Base-by-base conservation (phyloP, 1,140 invertebrate genomes). In the Dendrolimus punctatus region DNA sequence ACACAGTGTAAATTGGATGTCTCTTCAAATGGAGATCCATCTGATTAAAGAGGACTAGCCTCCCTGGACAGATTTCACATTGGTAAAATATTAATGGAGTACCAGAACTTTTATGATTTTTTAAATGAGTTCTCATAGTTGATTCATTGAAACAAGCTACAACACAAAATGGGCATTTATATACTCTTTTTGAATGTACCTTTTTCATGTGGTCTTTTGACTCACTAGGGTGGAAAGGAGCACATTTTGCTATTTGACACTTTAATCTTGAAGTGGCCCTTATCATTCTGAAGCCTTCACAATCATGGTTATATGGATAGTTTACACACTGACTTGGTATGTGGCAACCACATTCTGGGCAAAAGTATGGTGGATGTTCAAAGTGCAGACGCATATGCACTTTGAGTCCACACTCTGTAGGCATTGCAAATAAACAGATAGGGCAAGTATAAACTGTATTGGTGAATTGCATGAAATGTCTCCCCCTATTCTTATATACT, bases 331-430 rank as follows among this genome's bases (percentile, higher is more conserved):
- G 79, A 23, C 62, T 66, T 39, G 64, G 40, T 54, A 89, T 80
- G 40, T 71, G 44, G 37, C 72, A 64, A 0, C 88, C 89, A 75
- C 89, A 90, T 69, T 89, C 88, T 5, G 88, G 88, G 57, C 88
- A 90, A 49, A 79, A 79, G 68, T 63, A 87, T 36, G 88, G 88
- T n/a, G 80, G 61, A 38, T 49, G 53, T 55, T 72, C 80, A 8
- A 77, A 64, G 69, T 89, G 89, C 38, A 89, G 64, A 41, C 87
- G 75, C 48, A 82, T 50, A 66, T 90, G 89, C 36, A 87, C 77
- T 65, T 64, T 71, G 5, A 87, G 58, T 10, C 75, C 83, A 76
- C 89, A 90, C 10, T 48, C 61, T 23, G 80, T 86, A 4, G 87
- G 76, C 44, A 88, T 71, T 48, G 83, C 69, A 57, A 85, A 87